phyloP scores from a whole-genome alignment of 1,140 invertebrate genomes.

The Hormaphis cornu region DNA sequence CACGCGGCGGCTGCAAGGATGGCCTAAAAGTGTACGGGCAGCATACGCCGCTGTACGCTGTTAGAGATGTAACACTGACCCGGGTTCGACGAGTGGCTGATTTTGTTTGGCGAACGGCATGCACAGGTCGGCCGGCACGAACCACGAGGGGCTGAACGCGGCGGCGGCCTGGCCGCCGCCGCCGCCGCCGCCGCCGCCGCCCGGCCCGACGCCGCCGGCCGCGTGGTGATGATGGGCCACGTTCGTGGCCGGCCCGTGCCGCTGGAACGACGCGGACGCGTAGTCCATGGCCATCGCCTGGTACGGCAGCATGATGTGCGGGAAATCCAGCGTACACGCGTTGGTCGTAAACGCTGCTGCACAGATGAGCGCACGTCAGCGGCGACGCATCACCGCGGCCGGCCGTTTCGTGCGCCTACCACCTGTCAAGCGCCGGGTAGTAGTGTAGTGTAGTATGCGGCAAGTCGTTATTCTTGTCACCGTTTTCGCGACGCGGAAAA shows the following conservation, averaged over 20 bases:
- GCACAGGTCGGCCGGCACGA: constrained; percentile 83
- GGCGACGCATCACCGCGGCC: not conserved
- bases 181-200: constrained; percentile 43
- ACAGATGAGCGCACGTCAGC: not conserved
- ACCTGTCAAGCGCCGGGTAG: not conserved
- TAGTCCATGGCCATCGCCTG: constrained; percentile 82
- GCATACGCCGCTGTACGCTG: too few species aligned
- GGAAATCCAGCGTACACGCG: not conserved
- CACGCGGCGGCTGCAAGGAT: too few species aligned
- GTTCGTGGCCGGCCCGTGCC: constrained; percentile 51
- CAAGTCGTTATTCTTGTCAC: not conserved
- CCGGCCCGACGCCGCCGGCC: constrained; percentile 39
- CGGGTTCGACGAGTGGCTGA: constrained; percentile 74
- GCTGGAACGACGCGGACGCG: constrained; percentile 58
- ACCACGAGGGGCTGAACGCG: constrained; percentile 79
- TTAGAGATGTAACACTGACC: too few species aligned
- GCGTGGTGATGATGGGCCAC: constrained; percentile 24
- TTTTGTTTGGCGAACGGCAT: constrained; percentile 63
- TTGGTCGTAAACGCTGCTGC: not conserved
- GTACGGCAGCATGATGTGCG: constrained; percentile 64
- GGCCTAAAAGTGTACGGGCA: too few species aligned
- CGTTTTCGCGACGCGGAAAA: too few species aligned
- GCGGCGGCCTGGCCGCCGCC: constrained; percentile 47
- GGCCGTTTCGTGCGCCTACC: not conserved
- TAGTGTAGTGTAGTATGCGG: not conserved